Evolutionary conservation across 2,888 invertebrate genomes (phyloP).

Genomic region (Harpagoxenus sublaevis): DNA sequence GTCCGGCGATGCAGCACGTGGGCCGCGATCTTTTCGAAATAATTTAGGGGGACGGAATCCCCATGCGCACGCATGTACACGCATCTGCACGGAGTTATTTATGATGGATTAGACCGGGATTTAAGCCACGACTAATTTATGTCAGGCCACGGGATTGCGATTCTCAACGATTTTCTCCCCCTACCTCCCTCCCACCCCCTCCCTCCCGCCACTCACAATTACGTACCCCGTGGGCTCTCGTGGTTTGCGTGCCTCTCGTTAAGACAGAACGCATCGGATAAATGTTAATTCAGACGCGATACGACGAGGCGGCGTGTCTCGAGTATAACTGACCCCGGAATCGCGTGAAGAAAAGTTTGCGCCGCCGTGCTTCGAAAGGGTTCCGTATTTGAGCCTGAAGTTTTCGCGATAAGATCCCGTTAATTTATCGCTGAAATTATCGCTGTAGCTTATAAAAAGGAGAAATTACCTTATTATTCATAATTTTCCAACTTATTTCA

Average conservation of each 20-base stretch:
- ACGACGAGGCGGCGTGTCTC: not conserved
- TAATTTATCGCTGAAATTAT: slow-evolving; percentile 18
- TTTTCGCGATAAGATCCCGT: slow-evolving; percentile 13
- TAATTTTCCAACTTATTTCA: not conserved
- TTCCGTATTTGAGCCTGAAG: not conserved
- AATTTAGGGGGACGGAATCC: slow-evolving; percentile 84
- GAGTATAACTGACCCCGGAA: slow-evolving; percentile 3
- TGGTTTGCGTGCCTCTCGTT: slow-evolving; percentile 41
- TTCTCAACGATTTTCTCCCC: slow-evolving; percentile 72
- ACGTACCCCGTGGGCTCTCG: not conserved
- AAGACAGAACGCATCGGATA: slow-evolving; percentile 43
- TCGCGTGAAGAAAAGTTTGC: slow-evolving; percentile 44
- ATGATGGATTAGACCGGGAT: slow-evolving; percentile 85
- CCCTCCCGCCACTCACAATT: slow-evolving; percentile 4
- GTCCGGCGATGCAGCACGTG: slow-evolving; percentile 70
- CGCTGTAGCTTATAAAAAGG: not conserved
- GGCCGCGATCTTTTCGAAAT: slow-evolving; percentile 80
- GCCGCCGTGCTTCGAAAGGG: slow-evolving; percentile 6
- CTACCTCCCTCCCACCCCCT: slow-evolving; percentile 19
- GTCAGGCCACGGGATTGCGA: slow-evolving; percentile 80
- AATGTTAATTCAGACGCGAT: slow-evolving; percentile 30
- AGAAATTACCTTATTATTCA: slow-evolving; percentile 6
- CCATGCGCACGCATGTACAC: slow-evolving; percentile 78
- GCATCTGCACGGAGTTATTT: slow-evolving; percentile 86
- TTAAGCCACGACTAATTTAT: slow-evolving; percentile 85